Conservation (phyloP, 2,113 vertebrate genomes). For the Pterocles gutturalis region DNA sequence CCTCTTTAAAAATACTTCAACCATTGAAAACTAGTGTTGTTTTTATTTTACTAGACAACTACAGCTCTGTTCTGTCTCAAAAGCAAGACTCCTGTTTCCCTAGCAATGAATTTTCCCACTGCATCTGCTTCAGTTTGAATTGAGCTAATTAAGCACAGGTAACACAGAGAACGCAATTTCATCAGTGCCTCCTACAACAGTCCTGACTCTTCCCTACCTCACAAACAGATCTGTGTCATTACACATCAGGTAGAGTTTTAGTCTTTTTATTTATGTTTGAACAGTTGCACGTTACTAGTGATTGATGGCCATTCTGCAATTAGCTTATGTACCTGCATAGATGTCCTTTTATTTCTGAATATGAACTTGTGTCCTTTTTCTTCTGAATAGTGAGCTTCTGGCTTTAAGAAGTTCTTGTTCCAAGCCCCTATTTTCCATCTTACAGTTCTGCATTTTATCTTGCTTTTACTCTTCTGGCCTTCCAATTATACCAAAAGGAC, state of each 20-base stretch:
- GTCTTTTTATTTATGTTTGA: neutral
- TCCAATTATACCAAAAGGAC: neutral
- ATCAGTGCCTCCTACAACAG: neutral
- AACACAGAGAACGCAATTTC: fast-evolving
- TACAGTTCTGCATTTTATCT: neutral
- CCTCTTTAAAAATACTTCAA: neutral
- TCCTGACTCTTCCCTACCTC: neutral
- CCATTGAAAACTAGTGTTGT: neutral
- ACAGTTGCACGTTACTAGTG: neutral
- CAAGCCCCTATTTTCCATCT: neutral
- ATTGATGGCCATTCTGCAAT: neutral
- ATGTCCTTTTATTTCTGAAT: neutral
- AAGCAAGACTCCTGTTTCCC: neutral
- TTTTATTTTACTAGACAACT: neutral
- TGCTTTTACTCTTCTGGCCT: neutral
- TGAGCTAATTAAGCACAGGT: neutral
- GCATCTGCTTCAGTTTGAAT: neutral
- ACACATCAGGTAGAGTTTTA: no score
- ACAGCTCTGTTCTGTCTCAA: neutral
- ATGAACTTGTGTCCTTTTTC: neutral
- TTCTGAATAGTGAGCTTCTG: neutral
- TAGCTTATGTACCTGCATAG: neutral
- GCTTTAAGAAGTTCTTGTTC: neutral
- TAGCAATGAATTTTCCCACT: neutral
- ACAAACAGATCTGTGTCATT: neutral